Base-by-base conservation (phyloP, 2,888 invertebrate genomes). In the Orthosia cruda region DNA sequence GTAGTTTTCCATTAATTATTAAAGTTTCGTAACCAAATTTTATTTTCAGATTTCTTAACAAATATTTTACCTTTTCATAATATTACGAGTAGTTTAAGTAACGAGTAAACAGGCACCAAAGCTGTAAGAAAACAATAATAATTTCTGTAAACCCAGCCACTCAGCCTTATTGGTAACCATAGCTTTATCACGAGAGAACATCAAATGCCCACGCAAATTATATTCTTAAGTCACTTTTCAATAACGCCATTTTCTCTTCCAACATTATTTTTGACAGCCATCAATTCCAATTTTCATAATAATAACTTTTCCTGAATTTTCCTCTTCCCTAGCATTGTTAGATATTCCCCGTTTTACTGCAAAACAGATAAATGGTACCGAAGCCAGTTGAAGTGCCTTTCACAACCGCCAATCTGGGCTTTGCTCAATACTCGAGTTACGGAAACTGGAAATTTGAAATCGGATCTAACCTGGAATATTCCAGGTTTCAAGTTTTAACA, bases 401-500 rank as follows among this genome's bases (percentile, higher is more conserved):
- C 57, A 23, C 57, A 55, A 15, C 32, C 45, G 13, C 20, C 62
- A 54, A 67, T 52, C 62, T 64, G 55, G 68, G 62, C 65, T 69
- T 74, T 54, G 49, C 49, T 55, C 57, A 49, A 66, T 72, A 74
- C 65, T 81, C 75, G 5, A 54, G 77, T 81, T 71, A 78, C 63
- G 54, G 59, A 77, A 84, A 80, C 86, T 86, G 75, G 83, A 83
- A 80, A 83, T 82, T 80, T 71, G 69, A 85, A 86, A 84, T 84
- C 77, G 77, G 68, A 73, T 52, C 55, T 63, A 72, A 77, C 58
- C 66, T 67, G 5, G 66, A 58, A 68, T 77, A 58, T 58, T 47
- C 50, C 55, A 40, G 50, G 20, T 77, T 70, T 71, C 70, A 88
- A 91, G 88, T 91, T 90, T 86, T 91, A 90, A 89, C 88, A 86